Conservation (phyloP, 2,888 invertebrate species). For the Cephus rjabovi region DNA sequence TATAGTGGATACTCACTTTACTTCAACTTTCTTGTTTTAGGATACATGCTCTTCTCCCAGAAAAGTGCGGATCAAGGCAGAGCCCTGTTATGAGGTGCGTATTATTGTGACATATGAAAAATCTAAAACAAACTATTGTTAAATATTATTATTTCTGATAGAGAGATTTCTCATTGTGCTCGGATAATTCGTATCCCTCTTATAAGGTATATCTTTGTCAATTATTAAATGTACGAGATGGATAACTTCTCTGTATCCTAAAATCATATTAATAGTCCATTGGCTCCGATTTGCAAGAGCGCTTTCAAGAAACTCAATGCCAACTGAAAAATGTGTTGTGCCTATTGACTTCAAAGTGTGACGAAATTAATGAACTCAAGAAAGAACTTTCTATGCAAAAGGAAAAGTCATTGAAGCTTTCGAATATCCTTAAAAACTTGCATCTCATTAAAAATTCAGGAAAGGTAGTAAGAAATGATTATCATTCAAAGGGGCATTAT, state of each 20-base stretch:
- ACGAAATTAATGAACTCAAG: conserved; percentile 8
- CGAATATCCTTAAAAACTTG: conserved; percentile 6
- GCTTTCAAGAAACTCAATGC: conserved; percentile 9
- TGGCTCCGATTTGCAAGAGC: conserved; percentile 6
- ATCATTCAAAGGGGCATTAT: not conserved
- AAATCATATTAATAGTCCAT: not conserved
- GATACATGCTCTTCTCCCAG: conserved; percentile 18
- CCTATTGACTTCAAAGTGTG: conserved; percentile 1
- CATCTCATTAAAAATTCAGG: not conserved
- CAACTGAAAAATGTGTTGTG: conserved; percentile 2
- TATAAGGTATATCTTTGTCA: conserved; percentile 5
- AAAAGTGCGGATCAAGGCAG: conserved; percentile 17
- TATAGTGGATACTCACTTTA: not conserved
- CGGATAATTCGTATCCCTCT: conserved; percentile 12
- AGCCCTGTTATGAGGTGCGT: conserved; percentile 14
- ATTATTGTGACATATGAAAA: not conserved
- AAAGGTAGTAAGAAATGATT: conserved; percentile 4
- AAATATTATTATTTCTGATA: conserved; percentile 3
- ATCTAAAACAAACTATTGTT: conserved; percentile 3
- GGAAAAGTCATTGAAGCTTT: conserved; percentile 5
- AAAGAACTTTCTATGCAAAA: conserved; percentile 10
- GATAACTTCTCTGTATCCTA: not conserved
- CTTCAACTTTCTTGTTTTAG: conserved; percentile 9
- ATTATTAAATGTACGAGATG: not conserved
- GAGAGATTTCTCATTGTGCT: conserved; percentile 12